Evolutionary conservation across 2,113 vertebrate species (phyloP).

Genomic region (Machaerirhynchus nigripectus): DNA sequence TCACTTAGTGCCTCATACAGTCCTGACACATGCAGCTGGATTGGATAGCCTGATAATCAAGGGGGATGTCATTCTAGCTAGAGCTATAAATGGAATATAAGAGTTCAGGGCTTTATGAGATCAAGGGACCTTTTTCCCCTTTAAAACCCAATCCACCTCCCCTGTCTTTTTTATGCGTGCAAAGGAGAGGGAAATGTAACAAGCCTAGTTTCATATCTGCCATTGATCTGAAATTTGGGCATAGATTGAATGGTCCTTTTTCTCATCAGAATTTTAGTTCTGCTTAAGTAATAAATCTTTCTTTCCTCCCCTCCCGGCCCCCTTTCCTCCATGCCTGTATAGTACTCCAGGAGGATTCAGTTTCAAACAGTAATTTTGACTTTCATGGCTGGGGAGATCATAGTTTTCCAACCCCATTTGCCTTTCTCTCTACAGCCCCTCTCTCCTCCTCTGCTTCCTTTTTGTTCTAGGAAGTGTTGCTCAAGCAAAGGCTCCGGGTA

Average conservation of each 20-base stretch:
- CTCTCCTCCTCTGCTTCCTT: slow-evolving; percentile 55
- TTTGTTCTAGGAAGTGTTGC: slow-evolving; percentile 74
- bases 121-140: slow-evolving; percentile 41
- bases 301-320: slow-evolving; percentile 4
- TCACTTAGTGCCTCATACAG: slow-evolving; percentile 78
- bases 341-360: slow-evolving; percentile 47
- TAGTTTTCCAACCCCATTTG: slow-evolving; percentile 45
- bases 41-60: slow-evolving; percentile 80
- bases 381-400: slow-evolving; percentile 49
- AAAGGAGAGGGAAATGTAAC: slow-evolving; percentile 32
- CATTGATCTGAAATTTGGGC: background rate
- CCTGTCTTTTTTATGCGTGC: background rate
- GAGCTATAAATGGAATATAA: slow-evolving; percentile 84
- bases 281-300: slow-evolving; percentile 69
- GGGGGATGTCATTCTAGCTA: slow-evolving; percentile 79
- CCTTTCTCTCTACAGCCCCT: background rate
- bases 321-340: background rate
- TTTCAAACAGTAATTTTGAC: slow-evolving; percentile 76
- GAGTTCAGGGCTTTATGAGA: slow-evolving; percentile 72
- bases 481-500: slow-evolving; percentile 67
- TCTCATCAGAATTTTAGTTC: slow-evolving; percentile 66
- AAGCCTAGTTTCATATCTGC: slow-evolving; percentile 30
- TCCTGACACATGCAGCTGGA: slow-evolving; percentile 79
- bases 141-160: background rate
- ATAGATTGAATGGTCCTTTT: slow-evolving; percentile 36